A percentile compares a stretch with the other conserved stretches of the same genome.
Evolutionary conservation across 2,113 vertebrate species (phyloP).

Genomic region (Sphyrna mokarran): DNA sequence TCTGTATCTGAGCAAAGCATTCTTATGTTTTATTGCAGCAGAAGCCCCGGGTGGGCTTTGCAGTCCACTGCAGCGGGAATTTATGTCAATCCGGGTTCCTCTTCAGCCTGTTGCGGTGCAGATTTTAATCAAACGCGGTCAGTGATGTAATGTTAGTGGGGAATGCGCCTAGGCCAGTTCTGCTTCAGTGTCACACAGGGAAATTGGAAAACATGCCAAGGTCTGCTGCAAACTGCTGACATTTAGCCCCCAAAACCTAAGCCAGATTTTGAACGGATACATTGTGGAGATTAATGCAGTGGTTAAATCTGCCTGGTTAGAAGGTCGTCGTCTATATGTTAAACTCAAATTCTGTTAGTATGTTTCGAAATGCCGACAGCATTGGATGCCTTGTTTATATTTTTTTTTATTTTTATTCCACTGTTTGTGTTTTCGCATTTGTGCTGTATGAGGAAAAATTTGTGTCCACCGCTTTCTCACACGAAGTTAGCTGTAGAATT

Average conservation of each 20-base stretch:
- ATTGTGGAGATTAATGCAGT: background rate
- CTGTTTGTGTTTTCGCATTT: too few species aligned
- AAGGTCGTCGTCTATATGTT: background rate
- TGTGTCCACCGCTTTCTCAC: background rate
- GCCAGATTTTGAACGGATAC: background rate
- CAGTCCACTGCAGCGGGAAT: constrained; percentile 34
- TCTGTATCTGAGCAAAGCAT: constrained; percentile 3
- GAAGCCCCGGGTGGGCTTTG: constrained; percentile 25
- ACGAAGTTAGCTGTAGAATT: background rate
- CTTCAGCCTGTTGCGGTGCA: constrained; percentile 35
- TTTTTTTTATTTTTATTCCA: background rate
- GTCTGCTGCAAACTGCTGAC: background rate
- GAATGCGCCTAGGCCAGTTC: constrained; percentile 30
- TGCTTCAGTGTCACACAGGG: background rate
- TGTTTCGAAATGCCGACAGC: background rate
- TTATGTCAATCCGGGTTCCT: constrained; percentile 37
- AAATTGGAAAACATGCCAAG: constrained; percentile 1
- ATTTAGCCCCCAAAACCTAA: background rate
- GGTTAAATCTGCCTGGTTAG: background rate
- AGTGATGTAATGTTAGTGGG: constrained; percentile 14
- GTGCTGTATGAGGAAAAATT: background rate
- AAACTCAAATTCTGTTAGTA: background rate
- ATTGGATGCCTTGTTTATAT: background rate
- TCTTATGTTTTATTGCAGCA: constrained; percentile 25
- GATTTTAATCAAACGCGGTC: constrained; percentile 37